These are phyloP conservation scores for Bombylius discolor DNA, from an alignment of 2,888 invertebrate species.

Conservation along the genomic window DNA sequence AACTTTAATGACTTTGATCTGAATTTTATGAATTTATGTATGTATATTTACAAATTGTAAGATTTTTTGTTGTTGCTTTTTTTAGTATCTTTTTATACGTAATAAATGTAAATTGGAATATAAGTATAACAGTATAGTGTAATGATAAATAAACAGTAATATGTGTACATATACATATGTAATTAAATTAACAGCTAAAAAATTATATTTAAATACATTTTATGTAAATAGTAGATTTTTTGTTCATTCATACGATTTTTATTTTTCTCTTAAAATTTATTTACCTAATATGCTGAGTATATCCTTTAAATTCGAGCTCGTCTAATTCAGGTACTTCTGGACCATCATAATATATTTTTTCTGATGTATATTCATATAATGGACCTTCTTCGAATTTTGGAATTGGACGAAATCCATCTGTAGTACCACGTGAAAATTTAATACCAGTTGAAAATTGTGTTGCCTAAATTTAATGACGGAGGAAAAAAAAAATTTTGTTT, in stretches of 20 bases:
- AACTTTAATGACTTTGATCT: background rate
- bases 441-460: constrained; percentile 80
- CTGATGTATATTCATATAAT: constrained; percentile 53
- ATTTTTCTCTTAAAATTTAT: no score
- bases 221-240: no score
- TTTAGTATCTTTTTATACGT: no score
- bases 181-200: no score
- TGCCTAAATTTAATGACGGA: constrained; percentile 20
- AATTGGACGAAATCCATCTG: constrained; percentile 50
- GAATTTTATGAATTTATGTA: background rate
- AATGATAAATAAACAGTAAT: no score
- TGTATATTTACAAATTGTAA: background rate
- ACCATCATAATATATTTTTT: constrained; percentile 51
- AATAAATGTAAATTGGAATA: no score
- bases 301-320: constrained; percentile 54
- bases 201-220: no score
- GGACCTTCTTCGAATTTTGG: constrained; percentile 67
- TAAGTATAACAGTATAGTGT: no score
- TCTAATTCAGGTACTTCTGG: constrained; percentile 53
- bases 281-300: constrained; percentile 55
- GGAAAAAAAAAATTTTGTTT: background rate
- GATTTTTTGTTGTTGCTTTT: no score
- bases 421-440: constrained; percentile 55
- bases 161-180: no score
- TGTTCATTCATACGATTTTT: no score